These are phyloP conservation scores for Lochmaea capreae DNA, from an alignment of 2,888 invertebrate genomes.

Conservation along the genomic window DNA sequence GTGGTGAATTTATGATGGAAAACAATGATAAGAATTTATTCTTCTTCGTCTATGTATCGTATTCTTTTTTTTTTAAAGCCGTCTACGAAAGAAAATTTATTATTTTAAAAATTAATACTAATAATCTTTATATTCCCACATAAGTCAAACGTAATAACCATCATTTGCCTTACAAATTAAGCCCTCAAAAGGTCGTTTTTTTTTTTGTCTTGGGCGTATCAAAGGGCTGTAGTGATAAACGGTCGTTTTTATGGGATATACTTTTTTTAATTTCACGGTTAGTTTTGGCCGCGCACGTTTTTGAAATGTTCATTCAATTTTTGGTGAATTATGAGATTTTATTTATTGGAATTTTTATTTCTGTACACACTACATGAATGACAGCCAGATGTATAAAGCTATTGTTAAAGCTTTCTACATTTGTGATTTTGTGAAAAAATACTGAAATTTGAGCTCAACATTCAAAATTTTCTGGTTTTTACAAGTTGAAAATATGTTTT, in stretches of 20 bases:
- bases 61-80: no score
- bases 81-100: background rate
- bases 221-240: background rate
- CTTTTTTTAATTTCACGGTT: slow-evolving; percentile 13
- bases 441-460: no score
- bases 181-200: slow-evolving; percentile 22
- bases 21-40: no score
- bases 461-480: no score
- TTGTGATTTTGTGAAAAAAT: no score
- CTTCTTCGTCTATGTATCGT: no score
- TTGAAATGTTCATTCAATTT: slow-evolving; percentile 5
- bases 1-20: no score
- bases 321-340: background rate
- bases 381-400: no score
- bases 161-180: slow-evolving; percentile 27
- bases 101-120: background rate
- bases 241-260: slow-evolving; percentile 5
- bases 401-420: no score
- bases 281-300: slow-evolving; percentile 6
- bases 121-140: slow-evolving; percentile 19
- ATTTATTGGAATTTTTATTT: no score
- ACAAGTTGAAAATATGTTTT: no score
- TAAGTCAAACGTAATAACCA: slow-evolving; percentile 33
- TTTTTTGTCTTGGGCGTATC: slow-evolving; percentile 20
- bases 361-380: no score